These are phyloP conservation scores for Polymixis flavicincta DNA, from an alignment of 2,888 invertebrate genomes.

Conservation along the genomic window DNA sequence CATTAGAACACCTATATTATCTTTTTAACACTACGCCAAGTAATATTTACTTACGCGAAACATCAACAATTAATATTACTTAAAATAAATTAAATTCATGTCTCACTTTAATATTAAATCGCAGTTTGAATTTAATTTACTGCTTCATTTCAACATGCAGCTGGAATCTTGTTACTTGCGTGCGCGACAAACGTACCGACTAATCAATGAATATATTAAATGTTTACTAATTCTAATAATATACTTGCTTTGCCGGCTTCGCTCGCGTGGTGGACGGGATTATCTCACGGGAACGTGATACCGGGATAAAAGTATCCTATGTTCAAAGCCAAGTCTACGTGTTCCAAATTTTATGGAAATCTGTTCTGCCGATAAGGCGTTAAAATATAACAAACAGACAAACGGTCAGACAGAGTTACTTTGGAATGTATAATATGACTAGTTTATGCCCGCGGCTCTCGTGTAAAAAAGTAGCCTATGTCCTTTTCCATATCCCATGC, in stretches of 20 bases:
- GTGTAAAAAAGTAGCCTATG: too few relatives aligned
- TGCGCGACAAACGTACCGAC: slow-evolving; percentile 42
- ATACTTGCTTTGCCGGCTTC: neutral
- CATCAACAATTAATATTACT: neutral
- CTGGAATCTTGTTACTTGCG: slow-evolving; percentile 43
- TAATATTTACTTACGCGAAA: neutral
- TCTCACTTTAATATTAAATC: neutral
- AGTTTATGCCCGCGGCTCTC: too few relatives aligned
- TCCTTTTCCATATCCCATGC: too few relatives aligned
- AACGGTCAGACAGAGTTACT: too few relatives aligned
- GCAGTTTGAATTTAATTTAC: slow-evolving; percentile 16
- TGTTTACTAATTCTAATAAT: slow-evolving; percentile 62
- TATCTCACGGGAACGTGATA: too few relatives aligned
- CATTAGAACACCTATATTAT: neutral
- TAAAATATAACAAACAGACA: too few relatives aligned
- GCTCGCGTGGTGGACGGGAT: neutral
- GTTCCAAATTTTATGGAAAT: too few relatives aligned
- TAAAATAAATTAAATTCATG: slow-evolving; percentile 10
- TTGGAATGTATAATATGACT: too few relatives aligned
- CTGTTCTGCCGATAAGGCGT: too few relatives aligned
- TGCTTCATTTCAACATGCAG: slow-evolving; percentile 49
- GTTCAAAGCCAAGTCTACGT: too few relatives aligned
- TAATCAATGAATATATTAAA: slow-evolving; percentile 67
- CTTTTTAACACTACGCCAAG: neutral
- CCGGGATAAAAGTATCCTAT: neutral